Percentiles rank a stretch among this genome's conserved stretches.
Evolutionary conservation across 2,113 vertebrate species (phyloP).

Genomic region (Clarias magur): DNA sequence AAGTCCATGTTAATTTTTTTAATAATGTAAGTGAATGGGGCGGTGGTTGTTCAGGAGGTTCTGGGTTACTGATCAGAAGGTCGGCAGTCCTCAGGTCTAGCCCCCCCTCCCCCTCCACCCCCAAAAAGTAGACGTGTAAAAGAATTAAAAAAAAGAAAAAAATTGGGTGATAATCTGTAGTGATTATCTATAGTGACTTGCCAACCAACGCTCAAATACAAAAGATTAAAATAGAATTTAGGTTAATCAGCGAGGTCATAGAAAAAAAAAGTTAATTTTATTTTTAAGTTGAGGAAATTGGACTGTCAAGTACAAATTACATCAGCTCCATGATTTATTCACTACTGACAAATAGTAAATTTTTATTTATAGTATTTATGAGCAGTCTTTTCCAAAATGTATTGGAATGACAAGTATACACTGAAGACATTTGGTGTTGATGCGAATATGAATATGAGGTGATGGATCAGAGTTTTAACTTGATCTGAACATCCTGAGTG

Average conservation of each 20-base stretch:
- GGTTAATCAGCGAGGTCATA: background rate
- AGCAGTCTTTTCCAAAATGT: background rate
- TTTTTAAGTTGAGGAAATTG: background rate
- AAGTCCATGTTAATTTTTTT: background rate
- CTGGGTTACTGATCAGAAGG: no score
- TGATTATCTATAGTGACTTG: background rate
- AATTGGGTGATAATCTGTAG: background rate
- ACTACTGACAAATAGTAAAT: background rate
- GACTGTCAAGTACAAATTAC: background rate
- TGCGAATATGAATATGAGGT: background rate
- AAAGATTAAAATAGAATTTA: background rate
- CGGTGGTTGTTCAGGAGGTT: no score
- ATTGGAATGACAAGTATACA: background rate
- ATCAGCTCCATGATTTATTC: no score
- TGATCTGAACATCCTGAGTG: background rate
- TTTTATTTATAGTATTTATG: background rate
- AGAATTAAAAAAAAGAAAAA: no score
- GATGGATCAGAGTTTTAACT: background rate
- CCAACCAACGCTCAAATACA: background rate
- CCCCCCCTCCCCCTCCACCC: no score
- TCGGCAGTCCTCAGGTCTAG: no score
- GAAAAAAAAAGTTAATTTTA: background rate
- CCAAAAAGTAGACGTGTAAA: no score
- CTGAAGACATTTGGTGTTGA: background rate
- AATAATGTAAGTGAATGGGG: background rate